Percentiles rank a stretch among this genome's conserved stretches.
Evolutionary conservation across 92 coral and sea anemone species (phyloP).

Genomic region (Epizoanthus fatuus): DNA sequence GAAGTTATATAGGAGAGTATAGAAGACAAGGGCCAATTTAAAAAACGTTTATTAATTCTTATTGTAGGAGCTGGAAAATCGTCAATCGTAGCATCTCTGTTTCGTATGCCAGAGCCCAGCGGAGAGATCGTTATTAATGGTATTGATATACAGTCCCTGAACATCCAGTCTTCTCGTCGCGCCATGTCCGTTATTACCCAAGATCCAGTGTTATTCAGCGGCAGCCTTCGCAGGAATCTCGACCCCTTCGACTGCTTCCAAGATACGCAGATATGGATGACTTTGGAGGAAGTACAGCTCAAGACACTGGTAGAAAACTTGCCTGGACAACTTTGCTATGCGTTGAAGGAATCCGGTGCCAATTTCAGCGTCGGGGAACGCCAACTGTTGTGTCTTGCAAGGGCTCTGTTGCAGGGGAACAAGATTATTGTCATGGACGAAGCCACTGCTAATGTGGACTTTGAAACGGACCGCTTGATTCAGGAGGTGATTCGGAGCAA

Average conservation of each 20-base stretch:
- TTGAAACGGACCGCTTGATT: background rate
- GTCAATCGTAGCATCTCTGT: background rate
- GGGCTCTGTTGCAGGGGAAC: constrained; percentile 2
- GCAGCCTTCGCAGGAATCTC: background rate
- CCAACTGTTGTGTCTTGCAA: background rate
- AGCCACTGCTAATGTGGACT: background rate
- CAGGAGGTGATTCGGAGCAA: background rate
- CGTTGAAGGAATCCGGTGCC: background rate
- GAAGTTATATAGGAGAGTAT: background rate
- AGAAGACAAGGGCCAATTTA: no score
- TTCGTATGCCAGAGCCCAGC: background rate
- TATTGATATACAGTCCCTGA: background rate
- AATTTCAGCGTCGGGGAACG: background rate
- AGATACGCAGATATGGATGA: background rate
- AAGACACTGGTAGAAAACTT: background rate
- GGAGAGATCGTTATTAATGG: background rate
- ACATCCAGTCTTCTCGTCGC: background rate
- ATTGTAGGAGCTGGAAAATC: background rate
- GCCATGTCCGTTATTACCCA: background rate
- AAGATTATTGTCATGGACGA: background rate
- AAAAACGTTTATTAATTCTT: background rate
- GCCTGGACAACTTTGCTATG: background rate
- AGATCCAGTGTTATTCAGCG: background rate
- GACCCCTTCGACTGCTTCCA: background rate
- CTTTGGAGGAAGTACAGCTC: background rate